Evolutionary conservation across 2,797 vertebrate genomes (phyloP), one percentile per base, ranked within the genome.

Genomic region (Lagorchestes hirsutus): DNA sequence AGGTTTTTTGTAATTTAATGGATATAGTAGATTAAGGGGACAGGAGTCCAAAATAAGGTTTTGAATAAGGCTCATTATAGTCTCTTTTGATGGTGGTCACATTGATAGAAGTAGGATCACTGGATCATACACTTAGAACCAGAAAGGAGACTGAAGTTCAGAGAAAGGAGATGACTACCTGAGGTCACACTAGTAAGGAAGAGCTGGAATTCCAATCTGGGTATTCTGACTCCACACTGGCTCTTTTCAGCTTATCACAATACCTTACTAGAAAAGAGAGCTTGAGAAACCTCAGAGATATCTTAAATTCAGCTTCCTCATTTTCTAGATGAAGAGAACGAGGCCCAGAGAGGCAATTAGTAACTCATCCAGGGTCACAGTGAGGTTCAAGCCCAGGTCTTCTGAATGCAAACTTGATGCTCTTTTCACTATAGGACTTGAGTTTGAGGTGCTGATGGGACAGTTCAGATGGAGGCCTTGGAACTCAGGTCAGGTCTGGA

Each of bases 401-500:
- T 82, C 40, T 46, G 22, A 46, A 27, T 11, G 22, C 40, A 87
- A 27, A 87, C 40, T 52, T 52, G 52, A 9, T 52, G 52, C 52
- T 52, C 6, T 52, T 52, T 52, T 52, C 52, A 8, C 52, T 52
- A 9, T 52, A 52, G n/a, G 18, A 40, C 2, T 74, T 82, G 67
- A 74, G 67, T 91, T 94, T n/a, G n/a, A 54, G 24, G 91, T 90
- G 58, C 9, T 87, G 40, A 27, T 46, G 55, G 52, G 54, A 52
- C 92, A 74, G 59, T 67, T 93, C 46, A 0, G 92, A 9, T 34
- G 4, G 18, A 46, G 92, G 5, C 54, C 93, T 93, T 6, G 27
- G 67, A 56, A 29, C 52, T 93, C 57, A 96, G 91, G 57, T 57
- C 40, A 95, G 18, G 5, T 92, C 50, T 54, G 90, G 31, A 24